These are phyloP conservation scores for Palythoa caribaeorum DNA, from an alignment of 92 coral and sea anemone genomes.

Conservation along the genomic window DNA sequence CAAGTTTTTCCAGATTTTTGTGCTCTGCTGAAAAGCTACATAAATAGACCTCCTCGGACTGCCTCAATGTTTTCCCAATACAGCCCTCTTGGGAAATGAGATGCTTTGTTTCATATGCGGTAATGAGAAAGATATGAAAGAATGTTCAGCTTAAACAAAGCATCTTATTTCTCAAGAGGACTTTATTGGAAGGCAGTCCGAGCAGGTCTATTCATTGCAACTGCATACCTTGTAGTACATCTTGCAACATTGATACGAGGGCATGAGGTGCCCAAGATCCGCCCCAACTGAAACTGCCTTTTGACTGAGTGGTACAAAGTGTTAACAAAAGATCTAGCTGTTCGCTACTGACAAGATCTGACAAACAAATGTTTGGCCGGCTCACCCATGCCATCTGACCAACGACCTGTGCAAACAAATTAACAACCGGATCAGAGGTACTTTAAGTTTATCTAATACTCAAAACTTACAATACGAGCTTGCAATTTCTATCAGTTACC, in stretches of 20 bases:
- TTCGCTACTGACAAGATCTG: slow-evolving; percentile 70
- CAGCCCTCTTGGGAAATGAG: no score
- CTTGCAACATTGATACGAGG: slow-evolving; percentile 82
- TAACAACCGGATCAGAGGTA: neutral
- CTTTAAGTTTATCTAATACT: no score
- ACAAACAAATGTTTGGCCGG: slow-evolving; percentile 76
- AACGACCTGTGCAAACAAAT: slow-evolving; percentile 69
- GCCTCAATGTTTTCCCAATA: no score
- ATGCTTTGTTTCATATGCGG: no score
- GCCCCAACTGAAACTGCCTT: slow-evolving; percentile 71
- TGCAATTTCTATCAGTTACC: no score
- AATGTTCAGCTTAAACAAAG: no score
- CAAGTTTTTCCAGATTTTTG: neutral
- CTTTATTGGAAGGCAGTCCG: no score
- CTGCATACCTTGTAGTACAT: slow-evolving; percentile 85
- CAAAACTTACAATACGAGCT: no score
- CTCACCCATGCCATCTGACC: slow-evolving; percentile 84
- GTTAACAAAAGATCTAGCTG: slow-evolving; percentile 83
- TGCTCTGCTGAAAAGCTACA: neutral
- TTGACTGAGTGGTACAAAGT: slow-evolving; percentile 75
- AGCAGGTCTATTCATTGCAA: neutral
- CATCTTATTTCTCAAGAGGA: no score
- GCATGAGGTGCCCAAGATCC: slow-evolving; percentile 95
- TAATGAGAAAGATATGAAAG: no score
- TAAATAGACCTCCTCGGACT: no score